Conservation (phyloP, 2,113 vertebrate species). For the Cygnus buccinator region DNA sequence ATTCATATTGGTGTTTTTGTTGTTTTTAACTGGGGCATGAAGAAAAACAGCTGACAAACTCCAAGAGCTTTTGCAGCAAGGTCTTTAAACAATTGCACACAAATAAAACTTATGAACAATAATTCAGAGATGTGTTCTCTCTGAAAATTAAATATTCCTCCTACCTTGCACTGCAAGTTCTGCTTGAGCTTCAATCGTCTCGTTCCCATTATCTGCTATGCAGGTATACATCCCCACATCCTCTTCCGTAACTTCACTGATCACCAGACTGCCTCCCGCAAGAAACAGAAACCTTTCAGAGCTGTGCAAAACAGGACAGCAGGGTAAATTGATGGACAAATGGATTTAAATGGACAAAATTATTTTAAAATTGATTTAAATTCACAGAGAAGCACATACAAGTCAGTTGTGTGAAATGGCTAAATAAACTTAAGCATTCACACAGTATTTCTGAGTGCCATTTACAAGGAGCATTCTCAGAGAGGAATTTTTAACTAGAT, state of each 20-base stretch:
- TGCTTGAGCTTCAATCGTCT: slow-evolving; percentile 86
- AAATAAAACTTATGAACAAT: not conserved
- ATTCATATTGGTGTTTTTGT: too few relatives aligned
- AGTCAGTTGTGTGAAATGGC: not conserved
- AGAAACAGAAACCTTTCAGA: slow-evolving; percentile 80
- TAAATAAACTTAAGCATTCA: not conserved
- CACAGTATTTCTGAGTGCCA: not conserved
- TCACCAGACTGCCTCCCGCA: slow-evolving; percentile 84
- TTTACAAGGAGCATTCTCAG: not conserved
- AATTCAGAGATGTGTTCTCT: not conserved
- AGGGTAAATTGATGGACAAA: not conserved
- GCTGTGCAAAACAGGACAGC: slow-evolving; percentile 68
- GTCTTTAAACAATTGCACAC: not conserved
- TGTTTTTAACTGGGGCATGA: not conserved
- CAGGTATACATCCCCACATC: slow-evolving; percentile 90
- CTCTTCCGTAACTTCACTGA: slow-evolving; percentile 82
- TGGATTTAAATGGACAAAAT: not conserved
- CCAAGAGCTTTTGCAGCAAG: not conserved
- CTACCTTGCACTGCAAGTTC: slow-evolving; percentile 91
- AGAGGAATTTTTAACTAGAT: not conserved
- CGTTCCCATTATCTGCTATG: slow-evolving; percentile 83
- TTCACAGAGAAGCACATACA: not conserved
- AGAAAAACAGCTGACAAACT: not conserved
- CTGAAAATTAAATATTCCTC: not conserved
- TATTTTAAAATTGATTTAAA: too few relatives aligned